Percentiles rank a stretch among this genome's conserved stretches.
phyloP scores from a whole-genome alignment of 2,888 invertebrate species.

The Erpobdella octoculata region DNA sequence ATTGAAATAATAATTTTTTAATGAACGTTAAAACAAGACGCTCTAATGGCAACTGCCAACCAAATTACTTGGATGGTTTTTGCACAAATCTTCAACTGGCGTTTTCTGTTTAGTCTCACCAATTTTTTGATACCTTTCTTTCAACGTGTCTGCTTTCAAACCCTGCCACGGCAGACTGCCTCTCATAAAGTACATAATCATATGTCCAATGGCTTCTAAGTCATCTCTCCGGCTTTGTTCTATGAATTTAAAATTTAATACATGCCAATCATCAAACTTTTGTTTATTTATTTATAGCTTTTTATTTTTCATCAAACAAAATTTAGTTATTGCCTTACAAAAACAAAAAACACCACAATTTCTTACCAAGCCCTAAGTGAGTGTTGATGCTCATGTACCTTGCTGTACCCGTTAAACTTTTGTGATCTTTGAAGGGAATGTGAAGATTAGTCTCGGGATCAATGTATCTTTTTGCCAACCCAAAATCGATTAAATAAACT shows the following conservation, averaged over 20 bases:
- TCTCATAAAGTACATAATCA: constrained; percentile 99
- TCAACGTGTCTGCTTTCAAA: constrained; percentile 95
- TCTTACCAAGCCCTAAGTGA: constrained; percentile 87
- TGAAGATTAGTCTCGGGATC: constrained; percentile 88
- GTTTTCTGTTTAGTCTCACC: constrained; percentile 99
- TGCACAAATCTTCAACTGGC: constrained; percentile 80
- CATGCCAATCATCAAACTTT: neutral
- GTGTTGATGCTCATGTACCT: constrained; percentile 99
- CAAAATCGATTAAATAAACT: constrained; percentile 99
- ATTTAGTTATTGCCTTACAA: constrained; percentile 91
- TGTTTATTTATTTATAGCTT: neutral
- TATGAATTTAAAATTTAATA: constrained; percentile 52
- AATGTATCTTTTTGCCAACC: constrained; percentile 99
- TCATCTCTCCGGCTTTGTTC: constrained; percentile 99
- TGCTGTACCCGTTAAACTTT: constrained; percentile 97
- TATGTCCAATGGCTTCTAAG: constrained; percentile 97
- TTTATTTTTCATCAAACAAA: neutral
- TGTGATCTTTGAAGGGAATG: constrained; percentile 99
- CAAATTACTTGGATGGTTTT: constrained; percentile 62
- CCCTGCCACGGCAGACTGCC: constrained; percentile 99
- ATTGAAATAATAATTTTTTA: too few relatives aligned
- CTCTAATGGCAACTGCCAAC: too few relatives aligned
- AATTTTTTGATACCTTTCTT: constrained; percentile 98
- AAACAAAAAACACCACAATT: too few relatives aligned
- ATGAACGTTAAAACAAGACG: too few relatives aligned